Evolutionary conservation across 2,797 vertebrate genomes (phyloP).

Genomic region (Onychomys torridus): DNA sequence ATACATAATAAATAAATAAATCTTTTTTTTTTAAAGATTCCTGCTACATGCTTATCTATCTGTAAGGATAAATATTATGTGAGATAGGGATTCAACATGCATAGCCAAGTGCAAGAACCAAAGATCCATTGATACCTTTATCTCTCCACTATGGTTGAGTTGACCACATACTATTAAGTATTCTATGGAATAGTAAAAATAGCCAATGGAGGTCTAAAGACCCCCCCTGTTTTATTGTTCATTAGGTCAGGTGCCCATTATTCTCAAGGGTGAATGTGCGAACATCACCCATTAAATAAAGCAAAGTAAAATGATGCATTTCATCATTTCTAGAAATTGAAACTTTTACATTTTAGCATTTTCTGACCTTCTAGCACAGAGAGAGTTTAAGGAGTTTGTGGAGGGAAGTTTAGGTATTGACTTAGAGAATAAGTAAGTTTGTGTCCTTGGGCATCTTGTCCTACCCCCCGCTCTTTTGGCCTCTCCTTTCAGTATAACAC

Average conservation of each 20-base stretch:
- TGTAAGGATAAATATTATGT: neutral
- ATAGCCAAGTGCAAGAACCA: neutral
- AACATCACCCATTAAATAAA: neutral
- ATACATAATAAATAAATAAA: too few species aligned
- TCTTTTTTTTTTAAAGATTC: too few species aligned
- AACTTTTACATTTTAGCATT: conserved; percentile 35
- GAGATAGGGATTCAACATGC: neutral
- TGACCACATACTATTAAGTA: neutral
- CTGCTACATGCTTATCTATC: rapidly evolving
- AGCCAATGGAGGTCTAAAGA: neutral
- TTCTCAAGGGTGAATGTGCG: neutral
- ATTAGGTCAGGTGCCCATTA: neutral
- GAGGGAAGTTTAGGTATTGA: neutral
- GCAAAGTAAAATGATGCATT: neutral
- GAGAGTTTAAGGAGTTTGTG: neutral
- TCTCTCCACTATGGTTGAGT: neutral
- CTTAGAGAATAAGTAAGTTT: neutral
- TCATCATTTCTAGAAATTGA: neutral
- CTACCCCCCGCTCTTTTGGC: neutral
- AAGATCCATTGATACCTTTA: neutral
- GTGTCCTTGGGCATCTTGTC: neutral
- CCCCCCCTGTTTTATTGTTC: neutral
- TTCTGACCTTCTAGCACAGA: conserved; percentile 3
- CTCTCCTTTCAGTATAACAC: neutral
- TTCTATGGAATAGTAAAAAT: neutral